A percentile compares a stretch with the other conserved stretches of the same genome.
phyloP scores from a whole-genome alignment of 2,113 vertebrate genomes.

The Cromileptes altivelis region DNA sequence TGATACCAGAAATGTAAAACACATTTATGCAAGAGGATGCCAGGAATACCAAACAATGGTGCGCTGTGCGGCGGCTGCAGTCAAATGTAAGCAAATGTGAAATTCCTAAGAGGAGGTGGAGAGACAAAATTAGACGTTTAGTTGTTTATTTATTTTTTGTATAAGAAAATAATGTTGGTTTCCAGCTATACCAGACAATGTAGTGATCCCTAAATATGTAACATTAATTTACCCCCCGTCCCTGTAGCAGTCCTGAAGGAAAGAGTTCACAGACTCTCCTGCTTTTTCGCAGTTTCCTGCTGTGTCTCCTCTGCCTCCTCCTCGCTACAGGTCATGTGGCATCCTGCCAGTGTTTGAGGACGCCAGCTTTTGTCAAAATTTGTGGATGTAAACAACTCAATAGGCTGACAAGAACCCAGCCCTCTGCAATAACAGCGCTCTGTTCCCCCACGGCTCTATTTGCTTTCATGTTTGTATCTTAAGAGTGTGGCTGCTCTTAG shows the following conservation, averaged over 20 bases:
- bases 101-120: background rate
- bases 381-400: conserved; percentile 76
- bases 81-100: conserved; percentile 52
- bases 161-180: background rate
- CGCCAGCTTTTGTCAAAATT: conserved; percentile 62
- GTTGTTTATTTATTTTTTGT: conserved; percentile 29
- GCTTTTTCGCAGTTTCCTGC: background rate
- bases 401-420: conserved; percentile 62
- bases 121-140: conserved; percentile 20
- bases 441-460: conserved; percentile 52
- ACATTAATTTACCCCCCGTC: background rate
- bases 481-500: conserved; percentile 55
- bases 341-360: conserved; percentile 51
- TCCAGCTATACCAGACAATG: background rate
- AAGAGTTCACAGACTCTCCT: conserved; percentile 2
- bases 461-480: conserved; percentile 76
- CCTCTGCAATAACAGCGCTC: conserved; percentile 50
- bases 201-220: background rate
- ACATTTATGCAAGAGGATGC: conserved; percentile 31
- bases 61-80: conserved; percentile 13
- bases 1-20: conserved; percentile 40
- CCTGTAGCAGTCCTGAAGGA: background rate
- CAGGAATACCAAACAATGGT: conserved; percentile 27
- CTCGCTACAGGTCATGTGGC: conserved; percentile 48
- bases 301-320: conserved; percentile 8